Conservation (phyloP, 2,113 vertebrate species). For the Arenaria interpres region DNA sequence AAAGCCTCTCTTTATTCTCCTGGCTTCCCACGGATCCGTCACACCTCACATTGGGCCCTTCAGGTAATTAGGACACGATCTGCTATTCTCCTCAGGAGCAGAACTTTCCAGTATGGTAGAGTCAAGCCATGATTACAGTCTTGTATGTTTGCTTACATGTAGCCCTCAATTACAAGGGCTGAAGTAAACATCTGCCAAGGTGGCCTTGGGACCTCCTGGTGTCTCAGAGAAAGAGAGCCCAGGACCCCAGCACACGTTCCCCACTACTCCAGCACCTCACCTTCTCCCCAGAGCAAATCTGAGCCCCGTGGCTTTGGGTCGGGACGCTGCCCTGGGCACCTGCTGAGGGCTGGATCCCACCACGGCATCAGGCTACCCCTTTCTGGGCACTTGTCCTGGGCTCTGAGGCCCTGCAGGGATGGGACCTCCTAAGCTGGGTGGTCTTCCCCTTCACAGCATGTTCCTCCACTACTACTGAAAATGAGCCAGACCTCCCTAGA, state of each 20-base stretch:
- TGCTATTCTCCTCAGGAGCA: not conserved
- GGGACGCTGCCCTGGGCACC: accelerated
- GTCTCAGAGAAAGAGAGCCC: accelerated
- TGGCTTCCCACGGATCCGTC: not conserved
- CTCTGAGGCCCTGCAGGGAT: not conserved
- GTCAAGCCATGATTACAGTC: not conserved
- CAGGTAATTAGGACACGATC: not conserved
- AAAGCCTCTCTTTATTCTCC: not conserved
- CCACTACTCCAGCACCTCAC: not conserved
- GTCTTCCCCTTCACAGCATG: not conserved
- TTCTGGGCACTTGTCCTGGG: not conserved
- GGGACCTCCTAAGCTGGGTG: not conserved
- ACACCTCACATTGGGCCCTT: not conserved
- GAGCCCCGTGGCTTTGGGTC: not conserved
- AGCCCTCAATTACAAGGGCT: not conserved
- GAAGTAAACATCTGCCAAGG: not conserved
- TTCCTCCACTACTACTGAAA: not conserved
- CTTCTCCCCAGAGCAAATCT: not conserved
- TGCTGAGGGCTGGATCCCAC: not conserved
- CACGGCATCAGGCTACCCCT: accelerated
- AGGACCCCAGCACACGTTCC: not conserved
- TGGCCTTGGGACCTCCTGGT: accelerated
- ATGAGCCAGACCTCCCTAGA: not conserved
- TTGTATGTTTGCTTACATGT: accelerated
- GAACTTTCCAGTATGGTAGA: not conserved